phyloP scores from a whole-genome alignment of 2,888 invertebrate species.

The Cetonia aurata region DNA sequence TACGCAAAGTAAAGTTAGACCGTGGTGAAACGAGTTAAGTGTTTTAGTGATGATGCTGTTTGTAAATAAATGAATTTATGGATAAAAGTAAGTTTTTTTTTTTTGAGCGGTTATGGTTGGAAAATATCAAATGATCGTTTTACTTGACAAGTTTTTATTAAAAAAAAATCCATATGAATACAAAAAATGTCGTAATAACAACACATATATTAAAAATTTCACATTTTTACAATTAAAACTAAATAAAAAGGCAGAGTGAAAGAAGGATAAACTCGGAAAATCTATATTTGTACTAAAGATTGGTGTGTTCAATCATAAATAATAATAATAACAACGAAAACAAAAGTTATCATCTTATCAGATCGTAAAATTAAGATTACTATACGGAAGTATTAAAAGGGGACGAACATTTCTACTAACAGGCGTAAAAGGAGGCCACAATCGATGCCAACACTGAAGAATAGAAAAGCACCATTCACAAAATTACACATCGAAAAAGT shows the following conservation, averaged over 20 bases:
- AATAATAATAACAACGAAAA: constrained; percentile 22
- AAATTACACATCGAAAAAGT: constrained; percentile 17
- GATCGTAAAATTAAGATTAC: background rate
- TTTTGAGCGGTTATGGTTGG: too few species aligned
- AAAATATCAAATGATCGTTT: background rate
- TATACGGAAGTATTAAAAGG: background rate
- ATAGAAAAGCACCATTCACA: constrained; percentile 29
- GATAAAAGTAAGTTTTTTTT: background rate
- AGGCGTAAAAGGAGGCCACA: constrained; percentile 1
- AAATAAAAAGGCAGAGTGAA: constrained; percentile 6
- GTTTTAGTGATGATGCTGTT: constrained; percentile 12
- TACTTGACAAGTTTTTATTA: constrained; percentile 27
- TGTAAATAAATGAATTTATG: background rate
- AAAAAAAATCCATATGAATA: constrained; percentile 32
- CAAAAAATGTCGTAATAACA: constrained; percentile 34
- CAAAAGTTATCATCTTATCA: background rate
- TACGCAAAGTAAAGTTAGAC: constrained; percentile 72
- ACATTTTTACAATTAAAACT: constrained; percentile 28
- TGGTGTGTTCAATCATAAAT: constrained; percentile 13
- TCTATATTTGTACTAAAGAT: constrained; percentile 39
- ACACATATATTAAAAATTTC: constrained; percentile 33
- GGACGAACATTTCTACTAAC: background rate
- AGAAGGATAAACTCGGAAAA: constrained; percentile 16
- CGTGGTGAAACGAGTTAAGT: constrained; percentile 65
- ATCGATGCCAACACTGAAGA: constrained; percentile 2